A percentile compares a stretch with the other conserved stretches of the same genome.
These are phyloP conservation scores for Anguilla megastoma DNA, from an alignment of 2,797 vertebrate genomes.

Conservation along the genomic window DNA sequence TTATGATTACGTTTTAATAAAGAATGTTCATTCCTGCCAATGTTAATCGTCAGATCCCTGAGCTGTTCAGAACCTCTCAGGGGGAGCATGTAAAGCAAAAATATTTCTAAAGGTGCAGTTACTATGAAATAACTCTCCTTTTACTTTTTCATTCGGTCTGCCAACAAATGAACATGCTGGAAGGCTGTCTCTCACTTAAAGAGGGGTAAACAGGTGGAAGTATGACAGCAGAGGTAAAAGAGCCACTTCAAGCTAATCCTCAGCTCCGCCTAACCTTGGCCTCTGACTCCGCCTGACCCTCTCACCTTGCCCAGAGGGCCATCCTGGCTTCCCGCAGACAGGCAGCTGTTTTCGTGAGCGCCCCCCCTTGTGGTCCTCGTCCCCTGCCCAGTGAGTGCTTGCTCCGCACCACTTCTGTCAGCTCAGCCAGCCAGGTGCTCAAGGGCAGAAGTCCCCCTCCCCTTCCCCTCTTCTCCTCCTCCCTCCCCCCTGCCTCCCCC, in stretches of 20 bases:
- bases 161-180: neutral
- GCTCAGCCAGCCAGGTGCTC: slow-evolving; percentile 20
- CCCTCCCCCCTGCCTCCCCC: neutral
- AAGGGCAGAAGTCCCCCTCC: slow-evolving; percentile 5
- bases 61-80: neutral
- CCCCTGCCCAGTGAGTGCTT: slow-evolving; percentile 44
- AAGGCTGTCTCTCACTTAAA: neutral
- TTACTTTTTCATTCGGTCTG: neutral
- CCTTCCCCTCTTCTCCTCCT: neutral
- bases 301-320: slow-evolving; percentile 57
- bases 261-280: slow-evolving; percentile 61
- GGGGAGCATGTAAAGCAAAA: neutral
- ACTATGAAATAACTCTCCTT: neutral
- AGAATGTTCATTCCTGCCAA: neutral
- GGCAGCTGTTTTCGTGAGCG: slow-evolving; percentile 54
- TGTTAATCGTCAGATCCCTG: neutral
- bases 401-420: slow-evolving; percentile 44
- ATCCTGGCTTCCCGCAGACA: slow-evolving; percentile 63
- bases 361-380: neutral
- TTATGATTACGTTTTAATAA: neutral
- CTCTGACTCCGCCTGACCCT: slow-evolving; percentile 44
- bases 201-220: slow-evolving; percentile 63
- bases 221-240: slow-evolving; percentile 55
- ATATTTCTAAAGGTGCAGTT: neutral
- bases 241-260: slow-evolving; percentile 55